phyloP scores from a whole-genome alignment of 2,797 vertebrate genomes.

The Alexandromys oeconomus region DNA sequence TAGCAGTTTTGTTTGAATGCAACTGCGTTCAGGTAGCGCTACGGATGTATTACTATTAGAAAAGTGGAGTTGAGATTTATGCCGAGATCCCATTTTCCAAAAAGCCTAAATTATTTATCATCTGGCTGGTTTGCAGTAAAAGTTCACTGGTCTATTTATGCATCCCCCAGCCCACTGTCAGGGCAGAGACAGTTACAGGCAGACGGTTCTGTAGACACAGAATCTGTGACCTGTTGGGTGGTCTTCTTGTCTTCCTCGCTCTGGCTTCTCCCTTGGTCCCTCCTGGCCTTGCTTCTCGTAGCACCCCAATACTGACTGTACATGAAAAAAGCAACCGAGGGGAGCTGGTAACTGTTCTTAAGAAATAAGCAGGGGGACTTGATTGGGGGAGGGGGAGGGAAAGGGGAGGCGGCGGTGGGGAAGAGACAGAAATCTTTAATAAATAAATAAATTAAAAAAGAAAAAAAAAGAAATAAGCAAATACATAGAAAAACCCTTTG shows the following conservation, averaged over 20 bases:
- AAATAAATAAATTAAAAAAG: too few species aligned
- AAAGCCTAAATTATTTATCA: background rate
- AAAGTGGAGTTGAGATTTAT: background rate
- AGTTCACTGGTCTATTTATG: background rate
- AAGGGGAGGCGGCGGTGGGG: too few species aligned
- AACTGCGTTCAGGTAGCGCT: background rate
- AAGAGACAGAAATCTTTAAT: too few species aligned
- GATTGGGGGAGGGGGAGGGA: too few species aligned
- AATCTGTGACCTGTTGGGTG: background rate
- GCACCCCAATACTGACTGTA: background rate
- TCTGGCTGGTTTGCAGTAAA: background rate
- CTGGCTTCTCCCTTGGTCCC: background rate
- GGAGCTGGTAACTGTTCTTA: constrained; percentile 41
- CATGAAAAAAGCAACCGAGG: constrained; percentile 27
- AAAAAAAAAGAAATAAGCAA: constrained; percentile 55
- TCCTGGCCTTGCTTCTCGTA: background rate
- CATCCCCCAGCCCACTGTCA: background rate
- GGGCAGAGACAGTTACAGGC: background rate
- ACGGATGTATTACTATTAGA: background rate
- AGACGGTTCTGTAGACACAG: background rate
- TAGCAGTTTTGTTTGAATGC: background rate
- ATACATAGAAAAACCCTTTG: constrained; percentile 58
- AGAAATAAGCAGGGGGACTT: constrained; percentile 48
- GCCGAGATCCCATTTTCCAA: background rate
- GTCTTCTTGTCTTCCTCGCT: background rate